Evolutionary conservation across 37 sponge, comb jelly and placozoan genomes (phyloP).

Genomic region (Beroe forskalii): DNA sequence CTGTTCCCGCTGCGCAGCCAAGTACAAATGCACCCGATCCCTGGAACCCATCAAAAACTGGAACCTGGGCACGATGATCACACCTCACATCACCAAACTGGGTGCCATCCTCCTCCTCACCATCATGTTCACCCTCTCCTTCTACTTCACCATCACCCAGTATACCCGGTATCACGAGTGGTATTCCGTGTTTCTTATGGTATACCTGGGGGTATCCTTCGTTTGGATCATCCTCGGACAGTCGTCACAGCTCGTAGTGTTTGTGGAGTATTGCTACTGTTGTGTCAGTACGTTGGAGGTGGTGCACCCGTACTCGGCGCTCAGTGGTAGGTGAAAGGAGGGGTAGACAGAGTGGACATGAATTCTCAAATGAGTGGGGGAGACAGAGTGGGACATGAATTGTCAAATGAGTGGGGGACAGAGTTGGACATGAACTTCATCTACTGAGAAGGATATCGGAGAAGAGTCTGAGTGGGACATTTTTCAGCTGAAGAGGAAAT

Average conservation of each 20-base stretch:
- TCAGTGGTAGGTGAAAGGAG: too few relatives aligned
- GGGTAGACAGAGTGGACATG: too few relatives aligned
- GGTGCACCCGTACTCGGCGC: background rate
- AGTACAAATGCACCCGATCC: constrained; percentile 25
- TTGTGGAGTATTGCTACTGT: constrained; percentile 30
- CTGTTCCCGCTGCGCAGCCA: background rate
- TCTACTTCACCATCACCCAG: background rate
- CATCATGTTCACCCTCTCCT: background rate
- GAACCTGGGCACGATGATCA: background rate
- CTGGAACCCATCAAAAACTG: background rate
- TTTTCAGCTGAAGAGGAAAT: too few relatives aligned
- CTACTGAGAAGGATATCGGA: too few relatives aligned
- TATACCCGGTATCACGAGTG: background rate
- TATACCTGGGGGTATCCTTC: background rate
- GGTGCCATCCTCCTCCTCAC: background rate
- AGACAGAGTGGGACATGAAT: too few relatives aligned
- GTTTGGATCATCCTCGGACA: background rate
- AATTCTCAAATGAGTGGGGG: too few relatives aligned
- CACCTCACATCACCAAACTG: too few relatives aligned
- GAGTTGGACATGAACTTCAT: too few relatives aligned
- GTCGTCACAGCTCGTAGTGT: background rate
- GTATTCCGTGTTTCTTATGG: background rate
- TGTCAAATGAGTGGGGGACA: too few relatives aligned
- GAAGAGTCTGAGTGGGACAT: too few relatives aligned
- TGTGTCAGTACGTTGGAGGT: constrained; percentile 8